Conservation (phyloP, 2,113 vertebrate species). For the Ameiurus melas region DNA sequence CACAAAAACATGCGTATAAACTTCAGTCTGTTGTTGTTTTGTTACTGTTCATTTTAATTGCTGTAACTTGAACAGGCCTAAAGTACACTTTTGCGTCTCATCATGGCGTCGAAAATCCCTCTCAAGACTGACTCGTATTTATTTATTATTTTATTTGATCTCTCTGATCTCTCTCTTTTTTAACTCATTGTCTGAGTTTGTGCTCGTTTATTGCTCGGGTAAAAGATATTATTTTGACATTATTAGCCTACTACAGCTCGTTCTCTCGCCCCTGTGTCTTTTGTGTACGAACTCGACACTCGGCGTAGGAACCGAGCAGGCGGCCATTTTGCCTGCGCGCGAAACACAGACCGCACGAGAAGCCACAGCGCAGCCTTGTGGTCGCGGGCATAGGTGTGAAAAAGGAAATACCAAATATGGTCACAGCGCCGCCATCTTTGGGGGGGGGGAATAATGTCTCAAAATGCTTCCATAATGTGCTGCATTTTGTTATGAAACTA, state of each 20-base stretch:
- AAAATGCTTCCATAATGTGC: neutral
- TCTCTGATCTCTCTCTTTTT: neutral
- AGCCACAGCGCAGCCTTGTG: conserved; percentile 18
- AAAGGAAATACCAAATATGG: neutral
- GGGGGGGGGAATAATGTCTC: no score
- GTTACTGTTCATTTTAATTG: neutral
- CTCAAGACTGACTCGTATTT: neutral
- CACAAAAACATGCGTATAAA: neutral
- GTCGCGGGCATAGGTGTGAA: neutral
- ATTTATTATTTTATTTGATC: neutral
- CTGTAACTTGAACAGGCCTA: neutral
- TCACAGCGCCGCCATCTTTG: neutral
- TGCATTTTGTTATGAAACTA: neutral
- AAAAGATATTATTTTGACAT: neutral
- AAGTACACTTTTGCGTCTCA: neutral
- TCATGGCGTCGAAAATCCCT: neutral
- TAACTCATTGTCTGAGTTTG: neutral
- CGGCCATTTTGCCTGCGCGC: conserved; percentile 44
- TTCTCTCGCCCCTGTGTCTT: neutral
- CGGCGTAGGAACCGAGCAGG: conserved; percentile 30
- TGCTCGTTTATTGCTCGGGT: neutral
- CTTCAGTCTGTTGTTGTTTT: no score
- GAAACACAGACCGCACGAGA: neutral
- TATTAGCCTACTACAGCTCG: neutral
- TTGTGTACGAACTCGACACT: conserved; percentile 56